Evolutionary conservation across 2,888 invertebrate genomes (phyloP), one percentile per base, ranked within the genome.

Genomic region (Xestia rhomboidea): DNA sequence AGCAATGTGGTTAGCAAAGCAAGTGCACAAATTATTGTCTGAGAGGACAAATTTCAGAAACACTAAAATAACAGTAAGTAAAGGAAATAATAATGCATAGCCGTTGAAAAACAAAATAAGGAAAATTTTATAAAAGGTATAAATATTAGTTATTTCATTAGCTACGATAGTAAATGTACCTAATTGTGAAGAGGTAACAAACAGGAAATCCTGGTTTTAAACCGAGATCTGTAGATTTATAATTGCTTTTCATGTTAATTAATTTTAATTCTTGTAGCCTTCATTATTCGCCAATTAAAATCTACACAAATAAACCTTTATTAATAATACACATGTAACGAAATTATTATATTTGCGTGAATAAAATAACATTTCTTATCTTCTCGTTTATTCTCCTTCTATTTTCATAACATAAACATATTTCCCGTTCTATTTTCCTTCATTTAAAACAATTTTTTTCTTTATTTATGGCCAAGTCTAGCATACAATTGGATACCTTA

Each of bases 161-260:
- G 85, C 72, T 68, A 77, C 77, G 66, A 77, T 83, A 84, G 83
- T 82, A 72, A 73, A 82, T 78, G 71, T 77, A 86, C 81, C 76
- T 88, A 85, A 85, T 83, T 82, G 75, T 73, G 68, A 87, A 83
- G 88, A 88, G 71, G 72, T 75, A 80, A 80, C 76, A 87, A 89
- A 89, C 90, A 90, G 90, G 90, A 90, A 89, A 86, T 82, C 69
- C 66, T 87, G 63, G 67, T 79, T 73, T 78, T 62, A 71, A 77
- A 68, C 68, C 68, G 64, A 78, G 87, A 88, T 88, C 81, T 68
- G 64, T 85, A 77, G 75, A 85, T 87, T 81, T 88, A 77, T 86
- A 81, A 85, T 88, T 87, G 81, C 81, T 85, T 87, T 87, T 87
- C 77, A 77, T 77, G 78, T 80, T 86, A 85, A 87, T 87, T 85